Base-by-base conservation (phyloP, 2,113 vertebrate species). In the Heterotilapia buettikoferi region DNA sequence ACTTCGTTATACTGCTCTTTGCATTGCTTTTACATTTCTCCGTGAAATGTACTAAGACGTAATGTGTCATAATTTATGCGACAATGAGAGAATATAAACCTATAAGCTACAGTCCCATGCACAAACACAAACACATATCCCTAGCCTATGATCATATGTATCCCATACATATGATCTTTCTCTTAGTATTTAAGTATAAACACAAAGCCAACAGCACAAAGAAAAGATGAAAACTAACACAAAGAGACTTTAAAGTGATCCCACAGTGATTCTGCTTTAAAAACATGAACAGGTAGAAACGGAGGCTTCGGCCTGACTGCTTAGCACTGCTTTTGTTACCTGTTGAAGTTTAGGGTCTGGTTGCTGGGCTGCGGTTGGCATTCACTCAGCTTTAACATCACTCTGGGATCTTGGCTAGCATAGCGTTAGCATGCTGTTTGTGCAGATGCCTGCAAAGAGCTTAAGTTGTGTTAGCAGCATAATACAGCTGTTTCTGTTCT, bases 131-230 rank as follows among this genome's bases (percentile, higher is more conserved):
- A n/a, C 33, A 21, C 10, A 66, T 66, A 38, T 66, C 33, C 6
- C 61, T 66, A n/a, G 13, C 10, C 6, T 38, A 13, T 33, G 16
- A 63, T 63, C 9, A 63, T 63, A 63, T 63, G 29, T 33, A 33
- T 63, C 59, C 29, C 61, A 66, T 36, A 66, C 1, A 66, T 66
- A 13, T 38, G 33, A 66, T 21, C 2, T 38, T 21, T 66, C 33
- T 66, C 61, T 66, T 21, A 38, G 61, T 66, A 38, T 66, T 66
- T 66, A 66, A n/a, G 61, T 66, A 66, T 66, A 13, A 38, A 38
- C 19, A 66, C 33, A 38, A 38, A 66, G 33, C 61, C 1, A 66
- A 66, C 33, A 66, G 61, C 61, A 21, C 33, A 66, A n/a, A 12
- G 61, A 66, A 66, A 38, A 66, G 0, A 66, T 38, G 61, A 66